Percentiles rank a stretch among this genome's conserved stretches.
phyloP scores from a whole-genome alignment of 2,888 invertebrate genomes.

The Sipha maydis region DNA sequence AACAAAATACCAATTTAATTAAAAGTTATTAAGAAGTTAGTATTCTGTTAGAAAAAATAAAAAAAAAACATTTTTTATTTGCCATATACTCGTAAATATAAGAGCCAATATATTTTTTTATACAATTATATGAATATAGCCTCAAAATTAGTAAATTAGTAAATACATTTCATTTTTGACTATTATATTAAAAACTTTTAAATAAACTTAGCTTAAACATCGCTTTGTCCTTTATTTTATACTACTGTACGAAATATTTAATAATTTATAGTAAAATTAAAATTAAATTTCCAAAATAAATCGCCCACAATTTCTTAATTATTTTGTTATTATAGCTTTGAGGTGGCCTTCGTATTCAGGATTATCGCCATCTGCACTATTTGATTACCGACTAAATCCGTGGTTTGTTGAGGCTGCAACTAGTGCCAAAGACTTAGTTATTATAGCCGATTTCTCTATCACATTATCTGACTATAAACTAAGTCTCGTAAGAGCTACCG shows the following conservation, averaged over 20 bases:
- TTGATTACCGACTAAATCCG: conserved; percentile 91
- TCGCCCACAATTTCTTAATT: background rate
- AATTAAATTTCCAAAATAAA: background rate
- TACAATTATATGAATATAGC: too few relatives aligned
- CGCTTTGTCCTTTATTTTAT: background rate
- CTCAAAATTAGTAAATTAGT: too few relatives aligned
- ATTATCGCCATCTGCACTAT: conserved; percentile 79
- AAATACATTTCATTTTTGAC: too few relatives aligned
- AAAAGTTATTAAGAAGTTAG: too few relatives aligned
- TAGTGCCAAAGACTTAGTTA: conserved; percentile 89
- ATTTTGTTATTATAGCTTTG: conserved; percentile 71
- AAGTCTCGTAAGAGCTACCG: conserved; percentile 87
- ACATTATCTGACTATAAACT: conserved; percentile 86
- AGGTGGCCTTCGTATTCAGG: conserved; percentile 72
- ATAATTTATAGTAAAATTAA: background rate
- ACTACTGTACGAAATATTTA: background rate
- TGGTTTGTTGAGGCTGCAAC: conserved; percentile 99
- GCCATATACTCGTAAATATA: too few relatives aligned
- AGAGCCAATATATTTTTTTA: too few relatives aligned
- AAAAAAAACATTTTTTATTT: too few relatives aligned
- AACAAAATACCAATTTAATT: too few relatives aligned
- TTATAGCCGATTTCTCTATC: conserved; percentile 91
- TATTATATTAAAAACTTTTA: too few relatives aligned
- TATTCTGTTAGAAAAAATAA: too few relatives aligned
- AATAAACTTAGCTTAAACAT: too few relatives aligned